Conservation (phyloP, 35 echinoderm and acorn worm species). For the Holothuria glaberrima region DNA sequence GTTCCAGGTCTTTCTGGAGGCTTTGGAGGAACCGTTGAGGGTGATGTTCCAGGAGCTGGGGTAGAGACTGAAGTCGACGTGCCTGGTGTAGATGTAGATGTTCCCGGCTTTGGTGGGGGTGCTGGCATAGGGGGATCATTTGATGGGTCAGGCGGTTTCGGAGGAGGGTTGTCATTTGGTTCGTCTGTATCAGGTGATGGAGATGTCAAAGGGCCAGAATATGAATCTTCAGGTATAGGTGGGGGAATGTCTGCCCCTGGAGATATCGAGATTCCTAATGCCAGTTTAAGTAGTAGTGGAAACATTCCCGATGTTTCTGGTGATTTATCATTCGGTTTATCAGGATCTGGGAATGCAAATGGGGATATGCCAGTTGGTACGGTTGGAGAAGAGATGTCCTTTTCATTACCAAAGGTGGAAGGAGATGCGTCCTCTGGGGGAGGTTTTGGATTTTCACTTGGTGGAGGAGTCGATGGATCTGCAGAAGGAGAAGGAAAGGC, state of each 20-base stretch:
- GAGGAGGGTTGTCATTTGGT: conserved; percentile 31
- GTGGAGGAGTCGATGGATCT: conserved; percentile 56
- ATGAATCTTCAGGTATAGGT: background rate
- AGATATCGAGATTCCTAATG: background rate
- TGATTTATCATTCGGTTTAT: conserved; percentile 21
- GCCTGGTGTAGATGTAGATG: conserved; percentile 51
- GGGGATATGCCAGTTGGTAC: background rate
- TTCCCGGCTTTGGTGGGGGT: conserved; percentile 30
- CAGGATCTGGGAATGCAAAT: conserved; percentile 14
- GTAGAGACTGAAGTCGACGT: conserved; percentile 57
- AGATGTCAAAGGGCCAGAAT: background rate
- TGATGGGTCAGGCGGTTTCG: background rate
- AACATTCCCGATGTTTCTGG: background rate
- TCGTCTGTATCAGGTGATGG: conserved; percentile 7
- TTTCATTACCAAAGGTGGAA: conserved; percentile 35
- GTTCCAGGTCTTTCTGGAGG: conserved; percentile 39
- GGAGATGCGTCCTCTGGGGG: conserved; percentile 9
- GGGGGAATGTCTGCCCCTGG: background rate
- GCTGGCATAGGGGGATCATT: conserved; percentile 16
- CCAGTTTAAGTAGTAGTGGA: background rate
- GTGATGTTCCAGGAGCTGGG: conserved; percentile 33
- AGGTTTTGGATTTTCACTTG: conserved; percentile 12
- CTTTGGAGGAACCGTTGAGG: conserved; percentile 22
- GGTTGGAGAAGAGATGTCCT: conserved; percentile 7
- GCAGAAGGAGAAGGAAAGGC: conserved; percentile 9